Conservation (phyloP, 2,888 invertebrate species). For the Lasioglossum vierecki region DNA sequence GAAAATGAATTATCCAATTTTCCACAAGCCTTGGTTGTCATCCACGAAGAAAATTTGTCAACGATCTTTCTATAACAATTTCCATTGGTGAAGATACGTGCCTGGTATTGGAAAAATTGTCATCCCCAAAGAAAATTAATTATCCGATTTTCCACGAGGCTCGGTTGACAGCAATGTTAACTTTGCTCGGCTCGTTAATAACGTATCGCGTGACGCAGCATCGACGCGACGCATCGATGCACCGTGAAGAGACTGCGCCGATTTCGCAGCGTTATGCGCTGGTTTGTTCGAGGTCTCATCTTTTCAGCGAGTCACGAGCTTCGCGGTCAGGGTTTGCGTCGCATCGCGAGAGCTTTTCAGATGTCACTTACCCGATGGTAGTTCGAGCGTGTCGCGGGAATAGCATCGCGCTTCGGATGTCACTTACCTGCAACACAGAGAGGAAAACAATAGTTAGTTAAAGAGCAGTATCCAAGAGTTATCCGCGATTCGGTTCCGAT, state of each 20-base stretch:
- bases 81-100: no score
- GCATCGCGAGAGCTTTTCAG: constrained; percentile 18
- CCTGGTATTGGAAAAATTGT: not conserved
- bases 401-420: constrained; percentile 1
- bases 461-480: not conserved
- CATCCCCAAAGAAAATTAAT: not conserved
- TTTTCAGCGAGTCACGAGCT: constrained; percentile 10
- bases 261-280: constrained; percentile 10
- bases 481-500: constrained; percentile 2
- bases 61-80: no score
- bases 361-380: constrained; percentile 42
- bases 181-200: not conserved
- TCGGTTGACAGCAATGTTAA: not conserved
- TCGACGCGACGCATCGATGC: not conserved
- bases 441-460: constrained; percentile 53
- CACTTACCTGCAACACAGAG: constrained; percentile 79
- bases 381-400: constrained; percentile 23
- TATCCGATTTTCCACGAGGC: not conserved
- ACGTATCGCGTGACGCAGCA: not conserved
- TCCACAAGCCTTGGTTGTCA: not conserved
- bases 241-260: not conserved
- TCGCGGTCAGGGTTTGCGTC: not conserved
- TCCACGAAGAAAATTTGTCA: not conserved
- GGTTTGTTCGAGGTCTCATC: constrained; percentile 3
- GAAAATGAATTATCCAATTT: not conserved